Percentiles rank a stretch among this genome's conserved stretches.
Evolutionary conservation across 2,888 invertebrate species (phyloP).

Genomic region (Gari tellinella): DNA sequence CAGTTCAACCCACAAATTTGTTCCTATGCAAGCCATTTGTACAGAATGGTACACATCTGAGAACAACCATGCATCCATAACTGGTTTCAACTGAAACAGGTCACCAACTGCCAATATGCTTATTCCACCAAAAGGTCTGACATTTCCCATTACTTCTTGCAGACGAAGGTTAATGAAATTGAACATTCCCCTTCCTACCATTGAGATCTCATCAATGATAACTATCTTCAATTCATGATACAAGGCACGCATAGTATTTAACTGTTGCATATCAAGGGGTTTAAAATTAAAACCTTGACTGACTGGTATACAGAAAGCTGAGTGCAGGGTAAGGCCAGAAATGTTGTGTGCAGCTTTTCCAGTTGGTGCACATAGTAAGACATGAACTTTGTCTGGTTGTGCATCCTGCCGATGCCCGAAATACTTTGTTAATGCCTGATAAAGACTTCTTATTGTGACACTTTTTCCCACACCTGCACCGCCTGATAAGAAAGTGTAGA

Average conservation of each 20-base stretch:
- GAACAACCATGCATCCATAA: conserved; percentile 4
- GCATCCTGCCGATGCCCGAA: neutral
- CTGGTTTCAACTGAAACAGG: conserved; percentile 4
- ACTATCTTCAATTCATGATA: conserved; percentile 17
- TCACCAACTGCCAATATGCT: conserved; percentile 1
- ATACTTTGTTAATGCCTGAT: conserved; percentile 1
- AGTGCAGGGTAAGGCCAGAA: conserved; percentile 15
- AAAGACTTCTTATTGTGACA: conserved; percentile 1
- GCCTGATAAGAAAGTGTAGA: conserved; percentile 8
- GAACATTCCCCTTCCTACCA: conserved; percentile 3
- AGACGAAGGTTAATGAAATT: conserved; percentile 49
- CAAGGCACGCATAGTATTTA: conserved; percentile 21
- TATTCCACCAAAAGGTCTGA: conserved; percentile 5
- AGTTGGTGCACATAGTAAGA: conserved; percentile 30
- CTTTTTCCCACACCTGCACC: conserved; percentile 11
- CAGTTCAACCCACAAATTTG: neutral
- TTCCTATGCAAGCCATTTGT: neutral
- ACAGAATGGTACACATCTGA: neutral
- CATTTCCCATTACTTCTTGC: conserved; percentile 44
- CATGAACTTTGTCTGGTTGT: conserved; percentile 5
- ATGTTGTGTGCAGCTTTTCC: conserved; percentile 26
- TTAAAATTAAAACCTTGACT: conserved; percentile 27
- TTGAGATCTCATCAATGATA: neutral
- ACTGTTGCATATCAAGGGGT: conserved; percentile 35
- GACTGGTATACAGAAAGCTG: conserved; percentile 24